These are phyloP conservation scores for Sacculina carcini DNA, from an alignment of 2,888 invertebrate species.

Conservation along the genomic window DNA sequence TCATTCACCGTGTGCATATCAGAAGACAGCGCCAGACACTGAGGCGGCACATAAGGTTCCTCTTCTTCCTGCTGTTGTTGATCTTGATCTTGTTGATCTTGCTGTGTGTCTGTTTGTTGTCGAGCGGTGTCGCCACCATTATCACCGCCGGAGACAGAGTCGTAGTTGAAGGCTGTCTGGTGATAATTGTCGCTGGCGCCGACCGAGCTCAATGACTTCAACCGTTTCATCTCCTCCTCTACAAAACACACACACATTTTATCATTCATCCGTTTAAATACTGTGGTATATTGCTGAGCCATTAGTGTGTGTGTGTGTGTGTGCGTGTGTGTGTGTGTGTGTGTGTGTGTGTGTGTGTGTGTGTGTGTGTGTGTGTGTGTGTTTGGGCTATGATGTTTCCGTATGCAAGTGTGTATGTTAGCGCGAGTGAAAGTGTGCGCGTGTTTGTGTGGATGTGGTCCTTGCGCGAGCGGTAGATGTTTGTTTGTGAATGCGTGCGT, in stretches of 20 bases:
- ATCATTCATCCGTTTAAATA: no score
- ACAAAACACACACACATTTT: slow-evolving; percentile 10
- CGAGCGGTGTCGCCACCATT: background rate
- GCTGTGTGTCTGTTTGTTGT: background rate
- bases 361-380: no score
- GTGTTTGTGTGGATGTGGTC: no score
- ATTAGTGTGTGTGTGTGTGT: no score
- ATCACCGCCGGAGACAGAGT: slow-evolving; percentile 11
- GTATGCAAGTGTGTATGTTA: no score
- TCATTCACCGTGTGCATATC: slow-evolving; percentile 18
- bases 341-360: no score
- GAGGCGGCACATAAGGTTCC: slow-evolving; percentile 18
- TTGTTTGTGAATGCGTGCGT: no score
- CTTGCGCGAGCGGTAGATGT: no score
- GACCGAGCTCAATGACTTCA: slow-evolving; percentile 29
- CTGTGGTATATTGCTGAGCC: no score
- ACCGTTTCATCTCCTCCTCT: slow-evolving; percentile 79
- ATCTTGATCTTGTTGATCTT: slow-evolving; percentile 25
- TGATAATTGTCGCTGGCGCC: slow-evolving; percentile 19
- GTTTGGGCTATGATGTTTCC: no score
- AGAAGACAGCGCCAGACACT: slow-evolving; percentile 17
- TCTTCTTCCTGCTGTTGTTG: slow-evolving; percentile 18
- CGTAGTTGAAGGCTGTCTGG: slow-evolving; percentile 23
- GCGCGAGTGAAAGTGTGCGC: no score
- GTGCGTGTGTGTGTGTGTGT: no score